Conservation (phyloP, 1,140 invertebrate genomes). For the Lepidurus apus region DNA sequence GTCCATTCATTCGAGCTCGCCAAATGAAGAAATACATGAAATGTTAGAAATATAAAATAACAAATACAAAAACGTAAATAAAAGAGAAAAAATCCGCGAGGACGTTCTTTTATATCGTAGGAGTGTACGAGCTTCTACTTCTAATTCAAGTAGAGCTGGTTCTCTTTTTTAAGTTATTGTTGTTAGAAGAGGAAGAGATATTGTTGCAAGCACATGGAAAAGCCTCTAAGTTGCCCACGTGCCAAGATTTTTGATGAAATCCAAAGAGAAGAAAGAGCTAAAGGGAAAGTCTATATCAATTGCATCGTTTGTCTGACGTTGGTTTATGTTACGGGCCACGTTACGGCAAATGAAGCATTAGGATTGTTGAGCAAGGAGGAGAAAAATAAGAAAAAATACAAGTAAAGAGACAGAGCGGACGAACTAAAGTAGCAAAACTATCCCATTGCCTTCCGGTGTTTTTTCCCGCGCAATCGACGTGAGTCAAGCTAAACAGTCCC, state of each 20-base stretch:
- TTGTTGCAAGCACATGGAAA: too few species aligned
- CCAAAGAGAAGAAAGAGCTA: not conserved
- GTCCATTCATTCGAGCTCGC: not conserved
- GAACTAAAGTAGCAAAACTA: not conserved
- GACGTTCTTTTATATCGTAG: too few species aligned
- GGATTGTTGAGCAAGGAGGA: conserved; percentile 25
- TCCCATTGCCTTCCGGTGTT: not conserved
- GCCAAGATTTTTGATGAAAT: conserved; percentile 10
- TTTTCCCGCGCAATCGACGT: not conserved
- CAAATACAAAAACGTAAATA: not conserved
- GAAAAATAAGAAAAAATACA: conserved; percentile 30
- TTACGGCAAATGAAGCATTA: not conserved
- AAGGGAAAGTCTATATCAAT: not conserved
- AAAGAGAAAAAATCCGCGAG: too few species aligned
- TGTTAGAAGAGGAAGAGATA: too few species aligned
- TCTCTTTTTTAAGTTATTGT: too few species aligned
- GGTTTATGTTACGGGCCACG: not conserved
- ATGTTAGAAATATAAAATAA: not conserved
- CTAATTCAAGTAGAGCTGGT: too few species aligned
- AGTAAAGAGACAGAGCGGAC: not conserved
- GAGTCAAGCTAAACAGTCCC: not conserved
- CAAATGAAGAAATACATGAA: not conserved
- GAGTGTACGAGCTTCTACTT: too few species aligned
- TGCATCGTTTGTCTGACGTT: conserved; percentile 18
- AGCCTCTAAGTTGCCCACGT: not conserved